These are phyloP conservation scores for Zaprionus gabonicus DNA, from an alignment of 1,140 invertebrate species.

Conservation along the genomic window DNA sequence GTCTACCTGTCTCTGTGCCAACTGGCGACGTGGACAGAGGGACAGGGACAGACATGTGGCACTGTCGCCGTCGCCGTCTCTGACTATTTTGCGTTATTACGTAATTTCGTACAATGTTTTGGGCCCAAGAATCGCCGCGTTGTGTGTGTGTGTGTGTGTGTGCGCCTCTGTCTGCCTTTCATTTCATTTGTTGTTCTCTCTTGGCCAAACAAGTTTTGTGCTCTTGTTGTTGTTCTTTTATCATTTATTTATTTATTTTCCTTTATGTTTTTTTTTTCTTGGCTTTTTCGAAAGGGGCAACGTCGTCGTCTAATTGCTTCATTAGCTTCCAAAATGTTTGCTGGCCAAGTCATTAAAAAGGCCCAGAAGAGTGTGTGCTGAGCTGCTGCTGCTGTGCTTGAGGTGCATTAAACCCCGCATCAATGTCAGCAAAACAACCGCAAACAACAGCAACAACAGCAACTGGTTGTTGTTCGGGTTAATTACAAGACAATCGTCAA, in stretches of 20 bases:
- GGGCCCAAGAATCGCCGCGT: conserved; percentile 41
- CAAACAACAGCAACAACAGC: conserved; percentile 38
- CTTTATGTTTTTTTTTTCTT: not conserved
- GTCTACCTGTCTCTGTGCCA: conserved; percentile 33
- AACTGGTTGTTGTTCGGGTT: conserved; percentile 46
- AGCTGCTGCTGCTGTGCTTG: not conserved
- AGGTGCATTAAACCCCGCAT: conserved; percentile 76
- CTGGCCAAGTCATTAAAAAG: conserved; percentile 45
- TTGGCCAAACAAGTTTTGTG: conserved; percentile 64
- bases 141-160: conserved; percentile 13
- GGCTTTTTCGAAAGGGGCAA: conserved; percentile 23
- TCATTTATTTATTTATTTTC: conserved; percentile 63
- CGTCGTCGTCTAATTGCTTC: conserved; percentile 44
- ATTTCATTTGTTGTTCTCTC: conserved; percentile 32
- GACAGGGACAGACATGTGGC: conserved; percentile 47
- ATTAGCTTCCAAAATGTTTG: conserved; percentile 54
- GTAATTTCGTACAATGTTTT: conserved; percentile 54
- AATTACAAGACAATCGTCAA: conserved; percentile 75
- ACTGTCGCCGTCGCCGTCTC: conserved; percentile 28
- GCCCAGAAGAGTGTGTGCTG: conserved; percentile 10
- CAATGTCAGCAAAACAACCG: conserved; percentile 61
- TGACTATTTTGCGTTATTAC: conserved; percentile 63
- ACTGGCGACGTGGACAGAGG: conserved; percentile 41
- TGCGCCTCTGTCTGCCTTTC: conserved; percentile 49
- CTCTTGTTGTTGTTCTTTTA: conserved; percentile 21